Conservation (phyloP, 2,888 invertebrate genomes). For the Drosophila monieri region DNA sequence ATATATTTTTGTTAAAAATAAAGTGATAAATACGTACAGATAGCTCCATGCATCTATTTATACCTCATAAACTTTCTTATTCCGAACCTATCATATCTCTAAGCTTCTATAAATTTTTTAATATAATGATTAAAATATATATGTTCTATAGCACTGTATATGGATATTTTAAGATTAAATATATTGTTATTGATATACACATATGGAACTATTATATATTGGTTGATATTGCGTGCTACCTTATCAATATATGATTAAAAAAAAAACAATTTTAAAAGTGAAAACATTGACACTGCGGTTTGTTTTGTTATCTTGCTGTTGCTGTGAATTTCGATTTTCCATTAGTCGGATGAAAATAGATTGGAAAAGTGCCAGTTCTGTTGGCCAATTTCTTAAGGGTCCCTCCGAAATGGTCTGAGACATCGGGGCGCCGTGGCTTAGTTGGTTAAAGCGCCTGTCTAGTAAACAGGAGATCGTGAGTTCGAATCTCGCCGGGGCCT, state of each 20-base stretch:
- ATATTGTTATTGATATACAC: neutral
- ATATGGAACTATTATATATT: neutral
- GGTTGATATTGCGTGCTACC: neutral
- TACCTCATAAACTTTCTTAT: neutral
- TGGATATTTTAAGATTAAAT: neutral
- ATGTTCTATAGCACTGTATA: neutral
- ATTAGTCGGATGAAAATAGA: constrained; percentile 11
- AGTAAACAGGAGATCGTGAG: constrained; percentile 84
- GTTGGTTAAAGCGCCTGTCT: constrained; percentile 84
- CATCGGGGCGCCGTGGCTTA: constrained; percentile 83
- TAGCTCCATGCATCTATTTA: too few relatives aligned
- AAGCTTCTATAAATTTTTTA: neutral
- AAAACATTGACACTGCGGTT: neutral
- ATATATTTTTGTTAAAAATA: too few relatives aligned
- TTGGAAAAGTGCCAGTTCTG: neutral
- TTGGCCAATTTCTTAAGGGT: neutral
- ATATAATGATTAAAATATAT: neutral
- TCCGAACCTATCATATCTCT: neutral
- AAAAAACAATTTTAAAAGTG: neutral
- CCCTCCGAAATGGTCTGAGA: neutral
- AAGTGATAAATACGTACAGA: too few relatives aligned
- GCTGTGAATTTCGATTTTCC: neutral
- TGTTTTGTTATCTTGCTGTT: constrained; percentile 1
- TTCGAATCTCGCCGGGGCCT: constrained; percentile 84
- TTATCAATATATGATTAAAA: neutral